These are phyloP conservation scores for Natrix natrix DNA, from an alignment of 2,797 vertebrate species.

Conservation along the genomic window DNA sequence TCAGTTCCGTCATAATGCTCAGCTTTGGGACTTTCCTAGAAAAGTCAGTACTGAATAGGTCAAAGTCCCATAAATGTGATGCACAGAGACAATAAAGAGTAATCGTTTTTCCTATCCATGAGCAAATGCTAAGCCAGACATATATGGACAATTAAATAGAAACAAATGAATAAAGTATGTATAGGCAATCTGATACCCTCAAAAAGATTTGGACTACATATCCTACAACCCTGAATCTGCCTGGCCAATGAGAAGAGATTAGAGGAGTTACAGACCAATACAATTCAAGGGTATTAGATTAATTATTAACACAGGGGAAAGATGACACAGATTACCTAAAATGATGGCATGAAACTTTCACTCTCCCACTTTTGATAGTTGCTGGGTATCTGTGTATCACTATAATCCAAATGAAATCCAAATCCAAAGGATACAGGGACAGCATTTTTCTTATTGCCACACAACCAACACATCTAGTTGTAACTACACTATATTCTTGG, in stretches of 20 bases:
- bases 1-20: not conserved
- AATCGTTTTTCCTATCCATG: not conserved
- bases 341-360: not conserved
- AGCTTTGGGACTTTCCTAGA: not conserved
- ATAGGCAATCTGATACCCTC: not conserved
- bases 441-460: not conserved
- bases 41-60: not conserved
- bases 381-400: not conserved
- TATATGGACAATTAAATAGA: not conserved
- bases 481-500: not conserved
- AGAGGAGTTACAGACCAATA: not conserved
- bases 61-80: not conserved
- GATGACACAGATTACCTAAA: not conserved
- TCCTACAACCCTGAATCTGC: not conserved
- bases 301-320: not conserved
- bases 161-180: not conserved
- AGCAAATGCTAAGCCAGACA: not conserved
- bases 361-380: not conserved
- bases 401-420: not conserved
- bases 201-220: not conserved
- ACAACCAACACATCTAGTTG: not conserved
- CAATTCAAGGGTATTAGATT: not conserved
- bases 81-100: not conserved
- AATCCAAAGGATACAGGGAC: not conserved
- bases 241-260: not conserved